A percentile compares a stretch with the other conserved stretches of the same genome.
Evolutionary conservation across 2,113 vertebrate genomes (phyloP).

Genomic region (Formicarius rufipectus): DNA sequence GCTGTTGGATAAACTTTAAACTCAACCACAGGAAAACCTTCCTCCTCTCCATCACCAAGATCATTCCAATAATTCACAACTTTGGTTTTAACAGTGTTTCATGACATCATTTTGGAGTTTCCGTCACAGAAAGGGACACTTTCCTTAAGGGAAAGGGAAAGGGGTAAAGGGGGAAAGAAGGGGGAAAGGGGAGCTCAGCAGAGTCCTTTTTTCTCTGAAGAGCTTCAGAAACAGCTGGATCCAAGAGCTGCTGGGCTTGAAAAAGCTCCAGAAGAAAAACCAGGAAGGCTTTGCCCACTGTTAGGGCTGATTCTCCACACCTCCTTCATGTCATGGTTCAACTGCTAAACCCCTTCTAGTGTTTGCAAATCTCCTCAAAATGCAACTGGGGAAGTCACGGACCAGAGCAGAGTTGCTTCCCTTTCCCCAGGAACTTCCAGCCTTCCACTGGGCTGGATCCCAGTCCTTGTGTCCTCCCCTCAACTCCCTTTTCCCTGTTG

Average conservation of each 20-base stretch:
- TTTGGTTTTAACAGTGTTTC: not conserved
- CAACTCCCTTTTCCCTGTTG: rapidly evolving
- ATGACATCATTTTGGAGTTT: not conserved
- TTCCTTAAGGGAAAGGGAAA: too few relatives aligned
- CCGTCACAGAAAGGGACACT: too few relatives aligned
- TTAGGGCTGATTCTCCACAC: not conserved
- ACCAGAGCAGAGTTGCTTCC: rapidly evolving
- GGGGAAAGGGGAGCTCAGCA: not conserved
- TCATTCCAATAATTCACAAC: not conserved
- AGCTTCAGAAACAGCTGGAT: not conserved
- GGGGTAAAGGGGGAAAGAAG: too few relatives aligned
- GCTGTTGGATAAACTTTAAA: not conserved
- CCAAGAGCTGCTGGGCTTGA: not conserved
- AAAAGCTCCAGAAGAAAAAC: not conserved
- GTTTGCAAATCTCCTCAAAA: not conserved
- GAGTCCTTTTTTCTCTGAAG: not conserved
- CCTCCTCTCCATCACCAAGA: not conserved
- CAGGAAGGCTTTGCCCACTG: not conserved
- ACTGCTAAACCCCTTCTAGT: not conserved
- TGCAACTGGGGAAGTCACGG: not conserved
- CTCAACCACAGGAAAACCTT: not conserved
- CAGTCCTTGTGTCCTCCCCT: not conserved
- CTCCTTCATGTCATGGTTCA: not conserved
- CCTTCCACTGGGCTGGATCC: not conserved
- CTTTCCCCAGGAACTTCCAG: not conserved